Percentiles rank a stretch among this genome's conserved stretches.
Conservation (phyloP, 2,797 vertebrate species). For the Notamacropus eugenii region DNA sequence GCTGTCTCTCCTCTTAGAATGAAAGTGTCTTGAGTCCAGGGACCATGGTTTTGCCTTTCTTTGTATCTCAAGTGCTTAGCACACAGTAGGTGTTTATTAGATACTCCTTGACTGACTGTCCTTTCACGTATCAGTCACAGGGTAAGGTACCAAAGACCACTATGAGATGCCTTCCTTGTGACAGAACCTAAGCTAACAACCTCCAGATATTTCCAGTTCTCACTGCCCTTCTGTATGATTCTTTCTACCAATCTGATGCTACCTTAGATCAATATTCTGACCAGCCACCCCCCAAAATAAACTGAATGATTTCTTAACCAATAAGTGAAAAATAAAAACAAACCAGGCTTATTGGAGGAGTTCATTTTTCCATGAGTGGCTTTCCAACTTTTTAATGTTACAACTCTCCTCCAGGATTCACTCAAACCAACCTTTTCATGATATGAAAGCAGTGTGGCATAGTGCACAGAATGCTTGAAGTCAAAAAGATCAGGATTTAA, state of each 20-base stretch:
- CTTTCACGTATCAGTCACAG: not conserved
- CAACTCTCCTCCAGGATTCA: not conserved
- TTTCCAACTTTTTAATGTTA: not conserved
- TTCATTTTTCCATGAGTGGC: slow-evolving; percentile 45
- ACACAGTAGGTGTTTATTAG: not conserved
- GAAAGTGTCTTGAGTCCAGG: not conserved
- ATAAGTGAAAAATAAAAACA: not conserved
- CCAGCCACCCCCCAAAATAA: not conserved
- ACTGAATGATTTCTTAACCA: not conserved
- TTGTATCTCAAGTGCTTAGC: not conserved
- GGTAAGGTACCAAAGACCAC: not conserved
- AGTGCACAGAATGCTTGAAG: not conserved
- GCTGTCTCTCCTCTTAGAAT: not conserved
- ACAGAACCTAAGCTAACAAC: slow-evolving; percentile 26
- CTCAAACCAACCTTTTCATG: not conserved
- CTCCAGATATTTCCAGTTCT: not conserved
- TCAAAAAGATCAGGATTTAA: not conserved
- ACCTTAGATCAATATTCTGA: not conserved
- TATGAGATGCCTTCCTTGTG: slow-evolving; percentile 12
- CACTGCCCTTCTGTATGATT: not conserved
- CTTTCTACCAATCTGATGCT: not conserved
- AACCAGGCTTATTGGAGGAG: not conserved
- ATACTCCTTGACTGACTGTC: not conserved
- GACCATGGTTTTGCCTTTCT: not conserved
- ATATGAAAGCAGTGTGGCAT: fast-evolving